Evolutionary conservation across 2,113 vertebrate species (phyloP), one percentile per base, ranked within the genome.

Genomic region (Ivindomyrus marchei): DNA sequence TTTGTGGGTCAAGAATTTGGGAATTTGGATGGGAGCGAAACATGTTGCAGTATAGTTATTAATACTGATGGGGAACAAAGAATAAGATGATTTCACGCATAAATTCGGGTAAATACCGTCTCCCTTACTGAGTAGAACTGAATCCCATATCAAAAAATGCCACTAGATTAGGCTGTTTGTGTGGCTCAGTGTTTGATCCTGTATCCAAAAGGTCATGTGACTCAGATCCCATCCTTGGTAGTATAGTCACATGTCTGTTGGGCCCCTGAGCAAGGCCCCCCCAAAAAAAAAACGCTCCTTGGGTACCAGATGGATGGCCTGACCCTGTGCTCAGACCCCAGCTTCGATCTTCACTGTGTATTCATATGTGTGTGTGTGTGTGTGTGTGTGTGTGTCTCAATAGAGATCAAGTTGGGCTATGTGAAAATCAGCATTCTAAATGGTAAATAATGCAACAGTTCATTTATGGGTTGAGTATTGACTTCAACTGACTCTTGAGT

Each of bases 141-240:
- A 91, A 91, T 90, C 90, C 91, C 90, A 93, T 94, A 95, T 95
- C 94, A 95, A 93, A 95, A 77, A 91, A 83, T 0, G 39, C 89
- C 95, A 93, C 93, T 92, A 91, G 92, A 90, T 70, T 80, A 42
- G 74, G 13, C 36, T 42, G 13, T 70, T 31, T 70, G 9, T 66
- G 62, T 27, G 10, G 3, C n/a, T 70, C n/a, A 70, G 62, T 70
- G 27, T 13, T 27, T 31, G 62, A n/a, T 24, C 21, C 56, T 58
- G 56, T 24, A n/a, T n/a, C 21, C 56, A 24, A 24, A 66, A 27
- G n/a, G 62, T 66, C 62, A 27, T 27, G 62, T 66, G 62, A 66
- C n/a, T 66, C 9, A 11, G 10, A 66, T 4, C n/a, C n/a, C 62
- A 27, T 66, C n/a, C 9, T 66, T 27, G 62, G n/a, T 2, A 1